Percentiles rank a stretch among this genome's conserved stretches.
Evolutionary conservation across 2,888 invertebrate species (phyloP).

Genomic region (Ennomos fuscantarius): DNA sequence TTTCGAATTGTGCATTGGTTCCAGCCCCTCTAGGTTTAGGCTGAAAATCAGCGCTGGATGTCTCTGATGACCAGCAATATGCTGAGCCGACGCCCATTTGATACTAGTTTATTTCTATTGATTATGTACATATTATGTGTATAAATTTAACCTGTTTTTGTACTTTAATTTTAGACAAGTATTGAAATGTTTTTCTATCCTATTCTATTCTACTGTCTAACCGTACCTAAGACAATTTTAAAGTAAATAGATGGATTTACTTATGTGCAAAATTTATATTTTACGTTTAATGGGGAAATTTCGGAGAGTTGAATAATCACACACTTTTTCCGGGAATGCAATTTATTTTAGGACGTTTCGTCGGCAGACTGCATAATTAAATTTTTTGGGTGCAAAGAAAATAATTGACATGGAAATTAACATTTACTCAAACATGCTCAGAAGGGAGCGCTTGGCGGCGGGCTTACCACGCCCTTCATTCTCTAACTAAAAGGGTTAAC

Average conservation of each 20-base stretch:
- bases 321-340: conserved; percentile 38
- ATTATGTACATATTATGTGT: no score
- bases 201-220: no score
- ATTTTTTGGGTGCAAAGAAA: conserved; percentile 56
- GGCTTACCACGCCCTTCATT: conserved; percentile 67
- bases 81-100: no score
- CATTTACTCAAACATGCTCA: conserved; percentile 57
- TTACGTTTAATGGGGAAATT: conserved; percentile 24
- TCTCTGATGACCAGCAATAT: no score
- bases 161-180: no score
- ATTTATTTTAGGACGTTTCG: conserved; percentile 51
- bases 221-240: conserved; percentile 11
- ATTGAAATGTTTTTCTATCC: no score
- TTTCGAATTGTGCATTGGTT: no score
- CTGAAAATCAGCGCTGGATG: no score
- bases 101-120: no score
- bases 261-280: conserved; percentile 32
- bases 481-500: conserved; percentile 71
- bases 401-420: conserved; percentile 59
- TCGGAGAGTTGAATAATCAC: conserved; percentile 36
- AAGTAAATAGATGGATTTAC: conserved; percentile 26
- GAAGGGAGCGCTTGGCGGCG: conserved; percentile 38
- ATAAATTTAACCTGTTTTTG: no score
- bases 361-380: conserved; percentile 49
- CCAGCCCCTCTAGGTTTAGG: no score